A percentile compares a stretch with the other conserved stretches of the same genome.
Conservation (phyloP, 2,113 vertebrate species). For the Syrrhaptes paradoxus region DNA sequence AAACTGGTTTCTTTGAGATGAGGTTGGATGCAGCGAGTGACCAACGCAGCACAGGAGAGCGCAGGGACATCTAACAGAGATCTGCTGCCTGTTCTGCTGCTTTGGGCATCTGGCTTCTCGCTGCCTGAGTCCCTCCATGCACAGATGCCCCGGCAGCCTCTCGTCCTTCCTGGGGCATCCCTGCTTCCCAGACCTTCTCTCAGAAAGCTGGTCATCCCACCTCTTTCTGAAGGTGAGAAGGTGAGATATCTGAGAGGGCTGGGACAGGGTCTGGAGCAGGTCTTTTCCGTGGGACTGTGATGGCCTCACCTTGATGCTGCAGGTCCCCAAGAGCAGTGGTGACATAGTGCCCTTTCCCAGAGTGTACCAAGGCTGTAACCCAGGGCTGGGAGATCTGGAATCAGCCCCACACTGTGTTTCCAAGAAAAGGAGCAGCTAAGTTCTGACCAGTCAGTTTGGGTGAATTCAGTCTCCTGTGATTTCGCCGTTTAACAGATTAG, state of each 20-base stretch:
- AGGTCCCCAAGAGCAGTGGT: neutral
- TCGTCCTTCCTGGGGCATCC: neutral
- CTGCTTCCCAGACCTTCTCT: neutral
- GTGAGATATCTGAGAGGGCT: neutral
- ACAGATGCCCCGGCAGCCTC: neutral
- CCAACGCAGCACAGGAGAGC: neutral
- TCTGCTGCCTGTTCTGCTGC: neutral
- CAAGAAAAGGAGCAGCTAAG: neutral
- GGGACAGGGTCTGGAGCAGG: no score
- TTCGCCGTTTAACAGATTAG: neutral
- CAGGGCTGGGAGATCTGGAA: neutral
- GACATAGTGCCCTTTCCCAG: neutral
- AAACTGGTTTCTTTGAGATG: neutral
- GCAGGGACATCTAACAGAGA: neutral
- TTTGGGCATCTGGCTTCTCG: neutral
- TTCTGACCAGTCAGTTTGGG: neutral
- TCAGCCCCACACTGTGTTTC: no score
- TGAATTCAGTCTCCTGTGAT: neutral
- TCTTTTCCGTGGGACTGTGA: neutral
- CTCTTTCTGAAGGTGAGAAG: neutral
- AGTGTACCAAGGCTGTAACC: neutral
- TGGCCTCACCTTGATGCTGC: neutral
- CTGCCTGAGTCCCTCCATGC: neutral
- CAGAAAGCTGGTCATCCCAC: neutral
- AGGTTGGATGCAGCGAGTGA: neutral